Conservation (phyloP, 1,140 invertebrate genomes). For the Drosophila paulistorum region DNA sequence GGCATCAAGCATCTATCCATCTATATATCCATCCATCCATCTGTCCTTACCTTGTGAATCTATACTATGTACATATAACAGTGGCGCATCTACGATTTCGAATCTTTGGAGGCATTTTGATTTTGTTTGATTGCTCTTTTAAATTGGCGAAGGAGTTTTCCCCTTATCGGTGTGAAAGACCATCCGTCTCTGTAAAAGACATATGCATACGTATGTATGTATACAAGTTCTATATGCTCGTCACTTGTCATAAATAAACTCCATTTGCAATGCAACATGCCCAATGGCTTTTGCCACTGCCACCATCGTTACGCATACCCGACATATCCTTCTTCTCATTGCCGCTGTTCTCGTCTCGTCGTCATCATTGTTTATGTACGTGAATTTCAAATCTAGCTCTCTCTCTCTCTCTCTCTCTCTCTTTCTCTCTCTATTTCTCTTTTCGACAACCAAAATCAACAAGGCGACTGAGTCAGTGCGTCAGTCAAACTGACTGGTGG, state of each 20-base stretch:
- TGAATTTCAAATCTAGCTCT: slow-evolving; percentile 63
- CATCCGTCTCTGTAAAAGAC: not conserved
- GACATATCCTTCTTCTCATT: slow-evolving; percentile 13
- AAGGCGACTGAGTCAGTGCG: slow-evolving; percentile 23
- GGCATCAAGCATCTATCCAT: not conserved
- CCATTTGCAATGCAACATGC: slow-evolving; percentile 60
- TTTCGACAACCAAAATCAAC: not conserved
- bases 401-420: slow-evolving; percentile 21
- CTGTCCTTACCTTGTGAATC: not conserved
- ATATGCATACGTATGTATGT: not conserved
- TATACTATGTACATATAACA: not conserved
- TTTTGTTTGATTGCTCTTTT: not conserved
- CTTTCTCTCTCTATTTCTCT: slow-evolving; percentile 2
- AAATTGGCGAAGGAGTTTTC: no score
- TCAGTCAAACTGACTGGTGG: slow-evolving; percentile 39
- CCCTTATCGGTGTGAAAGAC: no score
- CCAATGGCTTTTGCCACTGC: slow-evolving; percentile 35
- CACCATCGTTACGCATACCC: not conserved
- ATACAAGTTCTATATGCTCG: slow-evolving; percentile 18
- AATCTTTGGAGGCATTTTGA: not conserved
- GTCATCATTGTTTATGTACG: slow-evolving; percentile 62
- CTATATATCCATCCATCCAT: not conserved
- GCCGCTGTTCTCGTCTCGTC: slow-evolving; percentile 1
- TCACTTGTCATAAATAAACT: slow-evolving; percentile 62
- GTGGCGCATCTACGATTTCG: not conserved